Evolutionary conservation across 2,797 vertebrate genomes (phyloP), one percentile per base, ranked within the genome.

Genomic region (Pangasius sanitwongsei): DNA sequence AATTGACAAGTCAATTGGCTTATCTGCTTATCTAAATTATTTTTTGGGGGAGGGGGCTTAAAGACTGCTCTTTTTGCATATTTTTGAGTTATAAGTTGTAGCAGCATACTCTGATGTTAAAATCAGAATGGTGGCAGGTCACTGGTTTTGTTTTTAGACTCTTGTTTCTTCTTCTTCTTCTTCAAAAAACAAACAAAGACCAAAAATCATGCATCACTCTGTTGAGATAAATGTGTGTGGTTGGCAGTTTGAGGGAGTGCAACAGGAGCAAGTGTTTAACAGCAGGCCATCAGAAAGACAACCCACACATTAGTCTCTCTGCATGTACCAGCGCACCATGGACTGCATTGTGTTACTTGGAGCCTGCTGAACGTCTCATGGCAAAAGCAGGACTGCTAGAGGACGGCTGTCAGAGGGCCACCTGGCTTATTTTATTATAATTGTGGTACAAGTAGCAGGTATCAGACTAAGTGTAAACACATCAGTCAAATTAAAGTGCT

Each of bases 281-380:
- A 89, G 72, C 34, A 80, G 74, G 78, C 69, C 91, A 74, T 83
- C 86, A 91, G 75, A 86, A 92, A 90, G 84, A 61, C 34, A 59
- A 89, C 88, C 86, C 65, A 53, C 86, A 87, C 84, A 82, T 85
- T 88, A 91, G 85, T 90, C 59, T 77, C 86, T 86, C 89, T 44
- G 77, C 31, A 50, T 61, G 86, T 70, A 48, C 87, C 85, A 82
- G 86, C 82, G 69, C 65, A 87, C 59, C 37, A 53, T 69, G 65
- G 77, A 75, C 78, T 44, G 55, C 28, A 50, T 44, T 85, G 74
- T 81, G 75, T 87, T 81, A 87, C 67, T 74, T 74, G 69, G 34
- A 86, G 53, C n/a, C 74, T 85, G 82, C 77, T 57, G 50, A 82
- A 85, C 1, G 59, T 87, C 86, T 84, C 48, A 37, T 63, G 77